Base-by-base conservation (phyloP, 2,888 invertebrate species). In the Drosophila neoperkinsi region DNA sequence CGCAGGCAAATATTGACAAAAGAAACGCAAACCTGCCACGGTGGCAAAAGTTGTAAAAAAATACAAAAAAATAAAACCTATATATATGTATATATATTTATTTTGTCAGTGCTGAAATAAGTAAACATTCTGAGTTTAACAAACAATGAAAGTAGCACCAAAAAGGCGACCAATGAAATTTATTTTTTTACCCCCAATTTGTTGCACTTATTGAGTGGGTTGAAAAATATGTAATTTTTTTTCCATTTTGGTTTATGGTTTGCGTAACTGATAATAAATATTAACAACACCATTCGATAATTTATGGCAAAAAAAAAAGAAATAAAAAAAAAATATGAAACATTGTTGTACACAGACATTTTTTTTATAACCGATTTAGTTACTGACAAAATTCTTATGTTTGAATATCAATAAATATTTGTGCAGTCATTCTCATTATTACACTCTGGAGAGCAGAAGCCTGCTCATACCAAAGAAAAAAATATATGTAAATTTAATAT, bases 1-100 rank as follows among this genome's bases (percentile, higher is more conserved):
- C 68, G 33, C 55, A 33, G 52, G 60, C 61, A 72, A 79, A 79
- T 75, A 75, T 79, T 79, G 71, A 68, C 72, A 71, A 60, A 52
- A 50, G 52, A 36, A 64, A 46, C 61, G 49, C 46, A 36, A 30
- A n/a, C 31, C 53, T 18, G 28, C n/a, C 46, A 52, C 38, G 1
- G 13, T 16, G n/a, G 38, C n/a, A 11, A 33, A 52, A 33, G n/a
- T 25, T 34, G 28, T 38, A 16, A 9, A 21, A 21, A 28, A 25
- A 34, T 46, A 13, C 3, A 49, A 57, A 21, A 13, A 46, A 11
- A 21, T 16, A 9, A 9, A 7, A 16, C 4, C 7, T 16, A 13
- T 46, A 4, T 21, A 43, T 46, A 46, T 46, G 21, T n/a, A 18
- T 18, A 18, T 41, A 1, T 41, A 10, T 38, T 0, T 43, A 13